Conservation (phyloP, 2,888 invertebrate genomes). For the Limnephilus auricula region DNA sequence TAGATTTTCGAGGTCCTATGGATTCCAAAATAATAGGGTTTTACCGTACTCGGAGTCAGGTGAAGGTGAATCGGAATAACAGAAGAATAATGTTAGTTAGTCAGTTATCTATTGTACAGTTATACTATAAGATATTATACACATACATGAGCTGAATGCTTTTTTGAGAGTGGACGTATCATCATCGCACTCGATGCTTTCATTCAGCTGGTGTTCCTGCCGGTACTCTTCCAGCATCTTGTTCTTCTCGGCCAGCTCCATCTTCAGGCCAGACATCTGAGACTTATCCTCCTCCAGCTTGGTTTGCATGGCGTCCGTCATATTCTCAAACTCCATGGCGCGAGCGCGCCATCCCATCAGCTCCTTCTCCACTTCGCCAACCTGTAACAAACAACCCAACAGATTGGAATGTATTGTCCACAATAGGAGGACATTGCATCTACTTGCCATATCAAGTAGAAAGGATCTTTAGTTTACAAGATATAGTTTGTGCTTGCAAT, state of each 20-base stretch:
- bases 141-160: conserved; percentile 58
- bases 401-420: neutral
- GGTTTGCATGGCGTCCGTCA: conserved; percentile 66
- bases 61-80: no score
- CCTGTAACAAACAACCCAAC: conserved; percentile 43
- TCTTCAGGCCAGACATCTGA: conserved; percentile 71
- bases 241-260: conserved; percentile 48
- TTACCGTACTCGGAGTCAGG: no score
- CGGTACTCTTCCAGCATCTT: conserved; percentile 57
- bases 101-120: no score
- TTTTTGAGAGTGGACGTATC: conserved; percentile 54
- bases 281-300: conserved; percentile 75
- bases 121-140: neutral
- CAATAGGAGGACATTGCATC: neutral
- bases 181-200: conserved; percentile 65
- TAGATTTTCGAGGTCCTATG: no score
- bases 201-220: conserved; percentile 53
- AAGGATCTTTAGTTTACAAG: neutral
- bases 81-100: no score
- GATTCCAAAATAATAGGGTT: no score
- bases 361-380: conserved; percentile 55
- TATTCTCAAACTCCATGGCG: conserved; percentile 67
- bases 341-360: conserved; percentile 50
- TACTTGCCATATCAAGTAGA: neutral
- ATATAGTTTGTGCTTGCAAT: neutral